Percentiles rank a stretch among this genome's conserved stretches.
Evolutionary conservation across 2,888 invertebrate genomes (phyloP).

Genomic region (Incurvaria masculella): DNA sequence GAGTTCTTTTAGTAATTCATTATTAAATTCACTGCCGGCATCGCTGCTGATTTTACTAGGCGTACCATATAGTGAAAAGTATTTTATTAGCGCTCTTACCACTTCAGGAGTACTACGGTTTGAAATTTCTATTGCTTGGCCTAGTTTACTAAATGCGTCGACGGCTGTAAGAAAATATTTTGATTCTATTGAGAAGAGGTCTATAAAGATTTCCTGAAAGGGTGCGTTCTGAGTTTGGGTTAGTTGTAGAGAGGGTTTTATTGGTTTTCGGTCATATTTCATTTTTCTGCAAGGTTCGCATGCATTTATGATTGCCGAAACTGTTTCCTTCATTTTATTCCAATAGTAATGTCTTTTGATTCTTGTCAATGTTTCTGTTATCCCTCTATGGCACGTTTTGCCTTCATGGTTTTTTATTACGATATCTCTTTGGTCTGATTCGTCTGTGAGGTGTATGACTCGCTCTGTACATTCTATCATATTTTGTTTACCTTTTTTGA

Average conservation of each 20-base stretch:
- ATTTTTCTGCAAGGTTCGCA: slow-evolving; percentile 18
- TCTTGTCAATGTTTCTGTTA: slow-evolving; percentile 12
- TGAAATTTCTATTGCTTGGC: slow-evolving; percentile 13
- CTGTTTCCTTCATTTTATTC: slow-evolving; percentile 12
- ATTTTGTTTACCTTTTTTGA: slow-evolving; percentile 7
- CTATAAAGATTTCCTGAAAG: slow-evolving; percentile 18
- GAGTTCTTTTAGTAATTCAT: background rate
- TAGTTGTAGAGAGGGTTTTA: slow-evolving; percentile 18
- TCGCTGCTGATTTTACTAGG: slow-evolving; percentile 2
- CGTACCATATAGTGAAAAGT: slow-evolving; percentile 10
- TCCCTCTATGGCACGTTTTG: slow-evolving; percentile 15
- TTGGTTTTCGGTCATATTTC: slow-evolving; percentile 15
- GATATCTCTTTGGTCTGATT: slow-evolving; percentile 9
- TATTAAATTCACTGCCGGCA: background rate
- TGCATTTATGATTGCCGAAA: slow-evolving; percentile 15
- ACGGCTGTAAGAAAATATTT: slow-evolving; percentile 12
- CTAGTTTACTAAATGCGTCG: slow-evolving; percentile 17
- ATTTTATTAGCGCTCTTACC: slow-evolving; percentile 12
- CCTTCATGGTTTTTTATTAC: slow-evolving; percentile 15
- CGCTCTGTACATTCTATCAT: slow-evolving; percentile 15
- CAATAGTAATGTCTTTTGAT: slow-evolving; percentile 9
- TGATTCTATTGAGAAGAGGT: slow-evolving; percentile 12
- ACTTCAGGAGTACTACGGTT: slow-evolving; percentile 12
- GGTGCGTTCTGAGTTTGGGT: slow-evolving; percentile 18
- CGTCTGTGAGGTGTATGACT: slow-evolving; percentile 7